Conservation (phyloP, 1,140 invertebrate species). For the Cotesia glomerata region DNA sequence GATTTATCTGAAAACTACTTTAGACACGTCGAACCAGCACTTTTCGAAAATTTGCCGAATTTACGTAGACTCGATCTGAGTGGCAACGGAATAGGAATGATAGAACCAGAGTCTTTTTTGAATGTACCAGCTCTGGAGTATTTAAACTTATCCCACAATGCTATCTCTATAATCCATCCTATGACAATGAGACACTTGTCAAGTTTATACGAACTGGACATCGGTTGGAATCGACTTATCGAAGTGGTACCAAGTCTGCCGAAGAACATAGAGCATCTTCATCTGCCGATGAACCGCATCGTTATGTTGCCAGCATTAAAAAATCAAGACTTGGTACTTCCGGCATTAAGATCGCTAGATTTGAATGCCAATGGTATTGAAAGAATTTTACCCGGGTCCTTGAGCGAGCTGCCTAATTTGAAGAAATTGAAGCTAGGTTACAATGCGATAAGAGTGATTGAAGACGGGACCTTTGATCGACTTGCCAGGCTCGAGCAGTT, state of each 20-base stretch:
- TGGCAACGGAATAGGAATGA: conserved; percentile 73
- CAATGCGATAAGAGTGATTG: conserved; percentile 75
- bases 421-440: conserved; percentile 77
- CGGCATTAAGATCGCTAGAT: conserved; percentile 75
- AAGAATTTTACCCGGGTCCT: conserved; percentile 69
- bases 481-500: conserved; percentile 75
- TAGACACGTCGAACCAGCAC: conserved; percentile 70
- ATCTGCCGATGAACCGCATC: conserved; percentile 77
- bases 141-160: conserved; percentile 79
- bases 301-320: conserved; percentile 68
- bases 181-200: conserved; percentile 76
- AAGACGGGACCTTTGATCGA: conserved; percentile 74
- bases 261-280: conserved; percentile 78
- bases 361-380: conserved; percentile 79
- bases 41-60: conserved; percentile 77
- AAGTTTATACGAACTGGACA: conserved; percentile 79
- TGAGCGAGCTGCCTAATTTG: conserved; percentile 74
- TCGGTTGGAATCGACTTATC: conserved; percentile 76
- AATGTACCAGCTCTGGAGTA: conserved; percentile 76
- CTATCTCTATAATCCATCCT: conserved; percentile 71
- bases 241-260: conserved; percentile 77
- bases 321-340: conserved; percentile 73
- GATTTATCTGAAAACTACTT: conserved; percentile 82
- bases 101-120: conserved; percentile 77
- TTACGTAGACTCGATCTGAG: conserved; percentile 80